phyloP scores from a whole-genome alignment of 2,113 vertebrate genomes.

The Pangasianodon hypophthalmus region DNA sequence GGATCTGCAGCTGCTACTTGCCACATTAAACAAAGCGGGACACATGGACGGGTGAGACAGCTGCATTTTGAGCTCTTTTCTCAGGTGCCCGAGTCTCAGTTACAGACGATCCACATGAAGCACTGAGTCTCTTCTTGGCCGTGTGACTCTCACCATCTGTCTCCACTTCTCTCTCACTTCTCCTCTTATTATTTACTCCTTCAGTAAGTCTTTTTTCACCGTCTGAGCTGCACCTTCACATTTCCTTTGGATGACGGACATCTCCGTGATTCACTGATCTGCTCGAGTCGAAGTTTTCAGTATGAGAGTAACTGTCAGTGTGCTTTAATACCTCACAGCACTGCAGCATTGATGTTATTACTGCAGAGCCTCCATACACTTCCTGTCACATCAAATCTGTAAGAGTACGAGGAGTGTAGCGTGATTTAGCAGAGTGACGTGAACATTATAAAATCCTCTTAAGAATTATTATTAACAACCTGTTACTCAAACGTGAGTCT shows the following conservation, averaged over 20 bases:
- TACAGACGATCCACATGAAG: not conserved
- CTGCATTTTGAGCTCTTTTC: not conserved
- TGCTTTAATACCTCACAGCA: not conserved
- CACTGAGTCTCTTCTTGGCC: not conserved
- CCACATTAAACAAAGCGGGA: not conserved
- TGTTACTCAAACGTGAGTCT: not conserved
- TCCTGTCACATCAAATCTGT: not conserved
- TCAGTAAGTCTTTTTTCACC: not conserved
- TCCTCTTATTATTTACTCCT: not conserved
- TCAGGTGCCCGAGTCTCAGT: not conserved
- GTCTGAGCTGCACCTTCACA: not conserved
- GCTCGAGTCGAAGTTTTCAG: not conserved
- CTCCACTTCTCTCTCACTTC: not conserved
- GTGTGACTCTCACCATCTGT: not conserved
- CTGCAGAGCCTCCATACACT: not conserved
- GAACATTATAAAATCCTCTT: not conserved
- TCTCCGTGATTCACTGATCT: not conserved
- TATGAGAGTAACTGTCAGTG: not conserved
- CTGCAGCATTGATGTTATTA: not conserved
- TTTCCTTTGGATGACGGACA: not conserved
- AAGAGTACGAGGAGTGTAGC: not conserved
- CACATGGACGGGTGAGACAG: not conserved
- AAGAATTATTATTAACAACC: not conserved
- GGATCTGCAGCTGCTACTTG: not conserved
- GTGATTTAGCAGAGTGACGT: not conserved